Evolutionary conservation across 53 echinoderm and acorn worm genomes (phyloP), one percentile per base, ranked within the genome.

Genomic region (Hippasteria phrygiana): DNA sequence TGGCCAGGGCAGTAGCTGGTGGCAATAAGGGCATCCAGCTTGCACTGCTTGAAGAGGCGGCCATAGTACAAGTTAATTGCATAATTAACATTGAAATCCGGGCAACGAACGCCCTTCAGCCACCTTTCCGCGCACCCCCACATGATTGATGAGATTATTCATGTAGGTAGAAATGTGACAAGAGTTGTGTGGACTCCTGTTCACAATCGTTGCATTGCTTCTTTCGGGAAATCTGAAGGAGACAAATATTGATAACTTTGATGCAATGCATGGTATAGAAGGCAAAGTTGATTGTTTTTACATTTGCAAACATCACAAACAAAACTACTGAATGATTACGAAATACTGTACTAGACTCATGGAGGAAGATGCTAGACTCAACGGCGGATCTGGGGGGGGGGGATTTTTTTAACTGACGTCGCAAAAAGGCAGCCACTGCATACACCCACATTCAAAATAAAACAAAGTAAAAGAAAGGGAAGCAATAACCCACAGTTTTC

Each of bases 71-170:
- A 13, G 45, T 62, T 88, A 7, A 34, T 31, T 17, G 31, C 7
- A 67, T 84, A 45, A 34, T 87, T 87, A 3, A 51, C 39, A 39
- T 87, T 87, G 43, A 50, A 87, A 53, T 71, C 87, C 12, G 87
- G 87, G 31, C 16, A 31, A 7, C 16, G 73, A 72, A 41, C 73
- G 73, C 73, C 73, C 73, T 40, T 72, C 12, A 20, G 40, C 41
- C 40, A 72, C 73, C 22, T 18, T 20, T 16, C 24, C 73, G 17
- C 11, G 26, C 43, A 73, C 42, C 42, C 26, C 10, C n/a, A 43
- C 43, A 26, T 73, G 45, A 24, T 73, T 73, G 42, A 73, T 45
- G 0, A 73, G 42, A 27, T 73, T 20, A 31, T 65, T 65, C 66
- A 63, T 63, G 63, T 63, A 24, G 63, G 40, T 41, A n/a, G 73